phyloP scores from a whole-genome alignment of 2,113 vertebrate genomes.

The Hippolais icterina region DNA sequence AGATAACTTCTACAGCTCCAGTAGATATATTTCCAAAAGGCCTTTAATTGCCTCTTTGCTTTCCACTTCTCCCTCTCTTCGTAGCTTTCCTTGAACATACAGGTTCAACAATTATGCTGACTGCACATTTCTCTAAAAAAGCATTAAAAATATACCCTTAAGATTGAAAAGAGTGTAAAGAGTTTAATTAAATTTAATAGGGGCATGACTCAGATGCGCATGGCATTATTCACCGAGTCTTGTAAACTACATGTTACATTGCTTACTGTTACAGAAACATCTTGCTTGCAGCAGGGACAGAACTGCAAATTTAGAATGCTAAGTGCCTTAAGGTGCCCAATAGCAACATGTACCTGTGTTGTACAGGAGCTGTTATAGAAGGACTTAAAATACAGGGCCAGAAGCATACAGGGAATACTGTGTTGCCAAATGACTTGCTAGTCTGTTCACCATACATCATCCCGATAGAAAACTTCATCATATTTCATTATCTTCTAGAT shows the following conservation, averaged over 20 bases:
- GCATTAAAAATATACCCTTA: neutral
- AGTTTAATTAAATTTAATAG: constrained; percentile 49
- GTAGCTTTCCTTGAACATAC: neutral
- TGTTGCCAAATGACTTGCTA: neutral
- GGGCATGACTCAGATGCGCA: constrained; percentile 7
- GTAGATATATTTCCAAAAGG: neutral
- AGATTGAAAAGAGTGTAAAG: neutral
- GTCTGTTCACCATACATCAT: neutral
- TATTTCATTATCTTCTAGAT: neutral
- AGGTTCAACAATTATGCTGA: neutral
- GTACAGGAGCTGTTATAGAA: neutral
- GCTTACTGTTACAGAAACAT: neutral
- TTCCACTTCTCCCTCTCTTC: neutral
- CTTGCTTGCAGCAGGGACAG: neutral
- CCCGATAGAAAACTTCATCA: neutral
- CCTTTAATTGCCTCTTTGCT: neutral
- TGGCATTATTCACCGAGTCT: neutral
- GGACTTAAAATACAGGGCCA: neutral
- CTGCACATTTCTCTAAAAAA: neutral
- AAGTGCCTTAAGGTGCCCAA: neutral
- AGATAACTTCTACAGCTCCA: neutral
- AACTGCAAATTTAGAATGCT: neutral
- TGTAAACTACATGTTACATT: neutral
- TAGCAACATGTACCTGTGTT: neutral
- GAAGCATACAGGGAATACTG: neutral